phyloP scores from a whole-genome alignment of 2,113 vertebrate genomes.

The Phrynosoma blainvillii region DNA sequence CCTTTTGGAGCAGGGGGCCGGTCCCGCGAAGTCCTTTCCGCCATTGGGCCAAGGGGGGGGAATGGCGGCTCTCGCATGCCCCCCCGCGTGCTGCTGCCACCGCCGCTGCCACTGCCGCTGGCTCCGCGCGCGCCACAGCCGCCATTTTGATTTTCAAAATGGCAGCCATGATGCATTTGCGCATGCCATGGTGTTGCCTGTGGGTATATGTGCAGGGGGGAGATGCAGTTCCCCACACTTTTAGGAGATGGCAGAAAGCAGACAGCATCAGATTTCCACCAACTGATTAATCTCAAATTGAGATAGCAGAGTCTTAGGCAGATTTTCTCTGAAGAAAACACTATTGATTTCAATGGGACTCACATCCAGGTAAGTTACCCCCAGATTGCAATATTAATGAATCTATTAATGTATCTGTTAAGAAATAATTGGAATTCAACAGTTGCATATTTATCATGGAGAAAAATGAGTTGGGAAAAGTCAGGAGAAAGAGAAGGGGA shows the following conservation, averaged over 20 bases:
- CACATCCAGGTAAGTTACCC: background rate
- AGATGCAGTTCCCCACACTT: no score
- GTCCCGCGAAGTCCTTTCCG: no score
- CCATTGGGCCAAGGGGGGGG: no score
- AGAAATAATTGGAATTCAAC: background rate
- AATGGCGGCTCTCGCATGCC: no score
- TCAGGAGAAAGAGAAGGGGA: constrained; percentile 21
- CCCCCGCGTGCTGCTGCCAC: no score
- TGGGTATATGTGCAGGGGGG: no score
- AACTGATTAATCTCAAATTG: background rate
- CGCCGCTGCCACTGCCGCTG: no score
- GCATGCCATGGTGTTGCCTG: no score
- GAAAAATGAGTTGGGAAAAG: constrained; percentile 23
- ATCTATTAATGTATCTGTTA: background rate
- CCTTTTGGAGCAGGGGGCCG: no score
- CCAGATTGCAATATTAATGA: background rate
- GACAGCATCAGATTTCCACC: background rate
- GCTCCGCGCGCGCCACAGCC: no score
- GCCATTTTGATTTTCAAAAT: no score
- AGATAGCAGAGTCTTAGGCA: background rate
- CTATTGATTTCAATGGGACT: background rate
- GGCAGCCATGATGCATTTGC: no score
- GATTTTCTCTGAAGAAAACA: background rate
- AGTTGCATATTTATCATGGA: background rate
- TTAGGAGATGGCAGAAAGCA: background rate